Conservation (phyloP, 2,113 vertebrate genomes). For the Odocoileus virginianus region DNA sequence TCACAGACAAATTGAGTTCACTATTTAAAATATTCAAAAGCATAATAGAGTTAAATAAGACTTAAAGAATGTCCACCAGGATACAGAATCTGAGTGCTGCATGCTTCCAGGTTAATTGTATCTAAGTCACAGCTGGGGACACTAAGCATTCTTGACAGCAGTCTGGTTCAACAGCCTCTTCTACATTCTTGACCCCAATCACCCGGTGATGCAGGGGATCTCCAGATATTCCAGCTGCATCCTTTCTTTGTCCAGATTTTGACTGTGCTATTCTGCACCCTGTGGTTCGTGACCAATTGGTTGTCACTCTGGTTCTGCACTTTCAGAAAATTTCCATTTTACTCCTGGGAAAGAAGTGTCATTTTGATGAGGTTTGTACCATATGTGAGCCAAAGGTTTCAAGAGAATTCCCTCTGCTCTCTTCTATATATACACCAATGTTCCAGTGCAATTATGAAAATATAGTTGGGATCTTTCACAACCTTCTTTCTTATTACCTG, state of each 20-base stretch:
- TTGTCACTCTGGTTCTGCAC: not conserved
- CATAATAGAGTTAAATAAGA: not conserved
- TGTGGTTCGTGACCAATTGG: not conserved
- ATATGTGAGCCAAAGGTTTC: not conserved
- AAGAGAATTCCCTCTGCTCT: not conserved
- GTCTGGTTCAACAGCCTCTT: not conserved
- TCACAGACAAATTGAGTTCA: not conserved
- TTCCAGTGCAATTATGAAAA: not conserved
- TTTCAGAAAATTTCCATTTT: not conserved
- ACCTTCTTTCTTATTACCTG: not conserved
- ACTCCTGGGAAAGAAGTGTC: not conserved
- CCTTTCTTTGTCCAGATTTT: not conserved
- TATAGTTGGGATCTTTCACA: not conserved
- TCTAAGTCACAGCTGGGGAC: not conserved
- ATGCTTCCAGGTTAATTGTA: not conserved
- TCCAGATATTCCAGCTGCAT: not conserved
- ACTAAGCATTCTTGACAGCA: not conserved
- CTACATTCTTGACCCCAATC: not conserved
- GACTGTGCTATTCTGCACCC: not conserved
- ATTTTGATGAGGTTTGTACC: not conserved
- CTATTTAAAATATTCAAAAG: not conserved
- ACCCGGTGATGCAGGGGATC: not conserved
- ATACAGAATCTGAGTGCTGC: not conserved
- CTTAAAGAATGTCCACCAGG: not conserved
- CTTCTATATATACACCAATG: not conserved